These are phyloP conservation scores for Gasteruption jaculator DNA, from an alignment of 2,888 invertebrate species.

Conservation along the genomic window DNA sequence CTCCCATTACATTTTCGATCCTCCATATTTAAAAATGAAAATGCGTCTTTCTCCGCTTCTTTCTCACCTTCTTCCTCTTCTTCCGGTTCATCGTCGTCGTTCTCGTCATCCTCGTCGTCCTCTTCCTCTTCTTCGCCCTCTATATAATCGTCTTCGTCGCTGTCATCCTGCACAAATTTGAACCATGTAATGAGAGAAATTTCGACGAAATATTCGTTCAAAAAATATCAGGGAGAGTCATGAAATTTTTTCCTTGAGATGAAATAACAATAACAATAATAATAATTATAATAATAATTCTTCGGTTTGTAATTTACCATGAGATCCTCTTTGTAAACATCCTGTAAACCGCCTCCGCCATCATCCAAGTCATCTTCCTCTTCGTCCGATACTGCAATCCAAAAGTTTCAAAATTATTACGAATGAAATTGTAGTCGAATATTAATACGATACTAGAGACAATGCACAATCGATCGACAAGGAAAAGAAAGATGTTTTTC, in stretches of 20 bases:
- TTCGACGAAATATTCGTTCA: no score
- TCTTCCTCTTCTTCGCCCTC: constrained; percentile 63
- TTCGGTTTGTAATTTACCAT: constrained; percentile 54
- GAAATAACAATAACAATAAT: neutral
- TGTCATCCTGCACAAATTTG: constrained; percentile 50
- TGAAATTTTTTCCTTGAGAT: neutral
- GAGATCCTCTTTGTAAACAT: constrained; percentile 65
- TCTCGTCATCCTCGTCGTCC: constrained; percentile 58
- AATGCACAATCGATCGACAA: neutral
- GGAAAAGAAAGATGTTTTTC: neutral
- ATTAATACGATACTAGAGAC: neutral
- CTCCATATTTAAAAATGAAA: neutral
- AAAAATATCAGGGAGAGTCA: no score
- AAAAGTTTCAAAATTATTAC: constrained; percentile 12
- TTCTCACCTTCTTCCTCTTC: constrained; percentile 52
- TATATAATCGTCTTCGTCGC: constrained; percentile 61
- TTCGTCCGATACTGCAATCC: constrained; percentile 54
- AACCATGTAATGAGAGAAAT: no score
- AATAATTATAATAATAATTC: constrained; percentile 7
- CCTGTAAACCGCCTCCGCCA: constrained; percentile 64
- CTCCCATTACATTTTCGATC: neutral
- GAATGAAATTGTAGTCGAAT: constrained; percentile 1
- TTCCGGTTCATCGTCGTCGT: constrained; percentile 46
- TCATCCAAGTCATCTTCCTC: constrained; percentile 64
- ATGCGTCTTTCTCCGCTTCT: constrained; percentile 15